Evolutionary conservation across 2,797 vertebrate species (phyloP).

Genomic region (Caiman crocodilus): DNA sequence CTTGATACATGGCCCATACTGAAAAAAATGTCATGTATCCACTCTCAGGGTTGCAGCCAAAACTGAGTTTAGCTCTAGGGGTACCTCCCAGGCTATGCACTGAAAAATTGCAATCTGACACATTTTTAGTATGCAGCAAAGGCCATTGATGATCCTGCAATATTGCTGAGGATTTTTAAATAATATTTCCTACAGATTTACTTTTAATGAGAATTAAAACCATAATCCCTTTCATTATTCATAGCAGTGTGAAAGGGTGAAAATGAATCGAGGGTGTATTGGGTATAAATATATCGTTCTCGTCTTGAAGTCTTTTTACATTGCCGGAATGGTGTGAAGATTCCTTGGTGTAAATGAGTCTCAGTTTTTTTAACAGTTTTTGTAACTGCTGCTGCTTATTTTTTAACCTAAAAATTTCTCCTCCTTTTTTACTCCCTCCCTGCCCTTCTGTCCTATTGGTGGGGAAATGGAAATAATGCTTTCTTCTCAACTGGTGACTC

Average conservation of each 20-base stretch:
- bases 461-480: neutral
- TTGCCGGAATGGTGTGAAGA: neutral
- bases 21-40: too few relatives aligned
- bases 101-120: too few relatives aligned
- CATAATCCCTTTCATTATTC: accelerated
- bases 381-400: neutral
- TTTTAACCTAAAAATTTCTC: neutral
- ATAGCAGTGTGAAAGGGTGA: neutral
- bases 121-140: too few relatives aligned
- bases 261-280: too few relatives aligned
- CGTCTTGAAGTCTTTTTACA: neutral
- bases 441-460: neutral
- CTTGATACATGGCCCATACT: too few relatives aligned
- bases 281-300: neutral
- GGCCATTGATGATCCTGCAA: neutral
- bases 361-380: neutral
- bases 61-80: too few relatives aligned
- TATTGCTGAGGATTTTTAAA: neutral
- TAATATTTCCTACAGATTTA: neutral
- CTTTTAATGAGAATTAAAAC: neutral
- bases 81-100: too few relatives aligned
- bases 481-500: neutral
- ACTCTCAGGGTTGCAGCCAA: too few relatives aligned
- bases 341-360: neutral
- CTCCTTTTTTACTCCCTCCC: neutral